Percentiles rank a stretch among this genome's conserved stretches.
These are phyloP conservation scores for Holacanthella duospinosa DNA, from an alignment of 2,888 invertebrate species.

Conservation along the genomic window DNA sequence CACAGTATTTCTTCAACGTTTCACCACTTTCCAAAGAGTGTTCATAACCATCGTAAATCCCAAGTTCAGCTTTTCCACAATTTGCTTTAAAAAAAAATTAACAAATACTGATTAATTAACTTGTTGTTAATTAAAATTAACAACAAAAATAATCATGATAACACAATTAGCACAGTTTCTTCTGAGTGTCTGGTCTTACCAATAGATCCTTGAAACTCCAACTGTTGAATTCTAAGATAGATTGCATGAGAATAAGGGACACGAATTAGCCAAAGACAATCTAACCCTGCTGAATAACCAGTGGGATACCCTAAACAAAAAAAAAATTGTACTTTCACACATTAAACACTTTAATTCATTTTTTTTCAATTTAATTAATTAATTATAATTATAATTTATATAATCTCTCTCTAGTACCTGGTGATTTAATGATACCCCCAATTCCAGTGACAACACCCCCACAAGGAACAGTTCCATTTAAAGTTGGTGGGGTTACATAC, in stretches of 20 bases:
- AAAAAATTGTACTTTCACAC: no score
- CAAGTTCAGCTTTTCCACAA: conserved; percentile 42
- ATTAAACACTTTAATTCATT: neutral
- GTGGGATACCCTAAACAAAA: conserved; percentile 39
- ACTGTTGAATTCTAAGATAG: conserved; percentile 42
- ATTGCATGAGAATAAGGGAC: conserved; percentile 42
- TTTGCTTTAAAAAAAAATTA: conserved; percentile 38
- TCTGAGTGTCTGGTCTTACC: conserved; percentile 30
- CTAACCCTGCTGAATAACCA: conserved; percentile 41
- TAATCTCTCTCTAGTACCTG: conserved; percentile 30
- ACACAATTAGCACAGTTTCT: neutral
- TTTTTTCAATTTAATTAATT: neutral
- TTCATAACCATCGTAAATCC: conserved; percentile 43
- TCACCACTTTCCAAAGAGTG: conserved; percentile 31
- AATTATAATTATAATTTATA: neutral
- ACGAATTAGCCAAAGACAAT: conserved; percentile 44
- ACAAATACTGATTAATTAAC: neutral
- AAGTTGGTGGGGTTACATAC: conserved; percentile 27
- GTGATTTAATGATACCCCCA: conserved; percentile 42
- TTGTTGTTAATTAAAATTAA: neutral
- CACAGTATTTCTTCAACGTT: conserved; percentile 41
- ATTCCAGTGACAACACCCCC: conserved; percentile 37
- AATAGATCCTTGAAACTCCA: conserved; percentile 41
- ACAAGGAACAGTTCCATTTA: conserved; percentile 39
- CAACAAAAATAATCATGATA: neutral